Evolutionary conservation across 2,113 vertebrate species (phyloP).

Genomic region (Pithys albifrons): DNA sequence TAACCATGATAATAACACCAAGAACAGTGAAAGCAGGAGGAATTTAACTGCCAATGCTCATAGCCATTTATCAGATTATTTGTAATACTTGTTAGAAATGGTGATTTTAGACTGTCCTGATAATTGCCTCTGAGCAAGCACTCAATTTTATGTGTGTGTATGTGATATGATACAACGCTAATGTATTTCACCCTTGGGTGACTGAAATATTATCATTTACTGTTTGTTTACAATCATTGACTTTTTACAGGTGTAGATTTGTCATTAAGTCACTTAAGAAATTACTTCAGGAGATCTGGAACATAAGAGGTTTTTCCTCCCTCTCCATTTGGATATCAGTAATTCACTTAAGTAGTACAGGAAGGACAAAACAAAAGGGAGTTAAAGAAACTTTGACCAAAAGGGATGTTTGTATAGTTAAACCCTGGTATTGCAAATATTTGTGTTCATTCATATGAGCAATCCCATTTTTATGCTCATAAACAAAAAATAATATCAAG

Average conservation of each 20-base stretch:
- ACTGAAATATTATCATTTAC: neutral
- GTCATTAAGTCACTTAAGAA: neutral
- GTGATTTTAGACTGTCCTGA: neutral
- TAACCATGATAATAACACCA: neutral
- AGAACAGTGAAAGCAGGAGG: neutral
- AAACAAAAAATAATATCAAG: neutral
- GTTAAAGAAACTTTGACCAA: neutral
- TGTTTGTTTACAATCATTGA: neutral
- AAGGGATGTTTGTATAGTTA: neutral
- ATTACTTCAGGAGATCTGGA: neutral
- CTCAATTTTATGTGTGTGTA: neutral
- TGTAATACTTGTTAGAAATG: neutral
- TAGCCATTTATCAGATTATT: neutral
- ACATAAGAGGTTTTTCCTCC: fast-evolving
- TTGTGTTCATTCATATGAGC: neutral
- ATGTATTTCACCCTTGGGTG: neutral
- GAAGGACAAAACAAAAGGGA: neutral
- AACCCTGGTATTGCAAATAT: neutral
- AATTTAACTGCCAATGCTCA: neutral
- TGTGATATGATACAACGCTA: neutral
- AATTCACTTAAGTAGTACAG: neutral
- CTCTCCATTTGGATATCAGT: neutral
- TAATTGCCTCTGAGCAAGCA: neutral
- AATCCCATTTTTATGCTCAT: neutral
- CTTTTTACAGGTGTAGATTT: neutral